A percentile compares a stretch with the other conserved stretches of the same genome.
Conservation (phyloP, 1,140 invertebrate genomes). For the Amyelois transitella region DNA sequence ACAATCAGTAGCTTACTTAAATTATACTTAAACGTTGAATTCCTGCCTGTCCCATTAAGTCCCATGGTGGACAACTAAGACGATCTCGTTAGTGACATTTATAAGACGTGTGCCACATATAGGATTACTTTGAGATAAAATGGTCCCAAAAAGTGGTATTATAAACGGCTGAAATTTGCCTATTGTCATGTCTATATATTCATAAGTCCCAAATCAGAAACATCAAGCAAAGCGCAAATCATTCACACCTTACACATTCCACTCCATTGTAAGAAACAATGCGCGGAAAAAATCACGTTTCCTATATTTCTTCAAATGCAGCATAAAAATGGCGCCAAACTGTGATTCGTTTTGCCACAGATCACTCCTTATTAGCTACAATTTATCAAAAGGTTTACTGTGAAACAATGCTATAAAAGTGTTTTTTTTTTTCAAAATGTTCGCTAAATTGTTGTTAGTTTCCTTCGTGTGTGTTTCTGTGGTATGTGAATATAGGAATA, state of each 20-base stretch:
- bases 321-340: slow-evolving; percentile 34
- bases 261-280: slow-evolving; percentile 40
- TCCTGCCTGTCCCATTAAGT: too few species aligned
- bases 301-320: slow-evolving; percentile 39
- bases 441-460: slow-evolving; percentile 13
- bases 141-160: too few species aligned
- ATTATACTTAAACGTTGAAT: too few species aligned
- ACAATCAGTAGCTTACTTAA: too few species aligned
- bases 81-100: too few species aligned
- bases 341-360: slow-evolving; percentile 18
- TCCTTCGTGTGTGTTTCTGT: slow-evolving; percentile 17
- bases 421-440: slow-evolving; percentile 19
- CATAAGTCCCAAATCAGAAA: not conserved
- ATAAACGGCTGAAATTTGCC: too few species aligned
- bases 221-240: slow-evolving; percentile 12
- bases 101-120: too few species aligned
- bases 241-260: slow-evolving; percentile 15
- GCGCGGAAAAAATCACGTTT: slow-evolving; percentile 41
- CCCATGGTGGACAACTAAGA: too few species aligned
- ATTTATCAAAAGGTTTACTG: slow-evolving; percentile 10
- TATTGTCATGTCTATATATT: slow-evolving; percentile 1
- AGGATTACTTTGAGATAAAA: too few species aligned
- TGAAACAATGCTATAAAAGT: not conserved
- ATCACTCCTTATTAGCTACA: slow-evolving; percentile 29
- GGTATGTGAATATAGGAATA: slow-evolving; percentile 21